These are phyloP conservation scores for Macrotus californicus DNA, from an alignment of 2,113 vertebrate species.

Conservation along the genomic window DNA sequence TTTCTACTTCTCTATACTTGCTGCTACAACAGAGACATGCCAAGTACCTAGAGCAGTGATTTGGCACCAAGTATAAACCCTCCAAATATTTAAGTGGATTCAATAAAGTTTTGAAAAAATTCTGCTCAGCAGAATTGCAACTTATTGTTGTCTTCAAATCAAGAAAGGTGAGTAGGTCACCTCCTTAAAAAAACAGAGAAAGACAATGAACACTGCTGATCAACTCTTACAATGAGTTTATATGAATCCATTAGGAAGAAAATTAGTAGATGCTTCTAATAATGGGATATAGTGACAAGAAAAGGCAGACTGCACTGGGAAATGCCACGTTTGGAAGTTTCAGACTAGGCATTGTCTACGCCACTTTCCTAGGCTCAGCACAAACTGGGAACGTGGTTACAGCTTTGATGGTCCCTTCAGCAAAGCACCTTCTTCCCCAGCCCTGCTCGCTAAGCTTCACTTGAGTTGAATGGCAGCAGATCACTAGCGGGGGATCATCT, in stretches of 20 bases:
- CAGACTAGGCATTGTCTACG: not conserved
- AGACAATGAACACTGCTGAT: not conserved
- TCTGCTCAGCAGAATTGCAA: not conserved
- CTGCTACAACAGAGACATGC: not conserved
- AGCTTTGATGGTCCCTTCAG: not conserved
- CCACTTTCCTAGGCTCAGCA: not conserved
- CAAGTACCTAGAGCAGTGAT: too few species aligned
- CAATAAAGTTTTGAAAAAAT: not conserved
- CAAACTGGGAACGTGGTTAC: too few species aligned
- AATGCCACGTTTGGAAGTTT: not conserved
- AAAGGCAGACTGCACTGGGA: not conserved
- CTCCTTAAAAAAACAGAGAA: not conserved
- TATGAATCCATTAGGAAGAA: not conserved
- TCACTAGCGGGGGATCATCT: not conserved
- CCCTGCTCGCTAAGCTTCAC: not conserved
- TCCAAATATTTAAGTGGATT: not conserved
- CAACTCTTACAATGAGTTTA: not conserved
- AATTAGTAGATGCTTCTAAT: not conserved
- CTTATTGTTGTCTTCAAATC: not conserved
- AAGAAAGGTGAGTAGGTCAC: not conserved
- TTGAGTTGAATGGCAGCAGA: not conserved
- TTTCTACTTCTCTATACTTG: not conserved
- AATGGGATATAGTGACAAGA: not conserved
- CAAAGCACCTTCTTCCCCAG: not conserved
- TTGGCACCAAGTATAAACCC: not conserved